A percentile compares a stretch with the other conserved stretches of the same genome.
Conservation (phyloP, 2,888 invertebrate genomes). For the Drepana falcataria region DNA sequence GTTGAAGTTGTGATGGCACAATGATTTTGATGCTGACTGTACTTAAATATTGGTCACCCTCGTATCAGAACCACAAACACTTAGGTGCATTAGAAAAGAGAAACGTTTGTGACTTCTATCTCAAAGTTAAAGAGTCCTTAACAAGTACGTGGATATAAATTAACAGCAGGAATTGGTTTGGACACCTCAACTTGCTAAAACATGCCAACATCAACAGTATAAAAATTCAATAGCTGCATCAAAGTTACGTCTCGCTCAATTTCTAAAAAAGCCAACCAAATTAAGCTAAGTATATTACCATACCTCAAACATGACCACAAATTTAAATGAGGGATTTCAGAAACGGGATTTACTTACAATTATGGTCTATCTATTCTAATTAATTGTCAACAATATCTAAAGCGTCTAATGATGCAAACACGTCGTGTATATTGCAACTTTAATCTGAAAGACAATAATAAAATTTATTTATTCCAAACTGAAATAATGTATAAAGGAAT, state of each 20-base stretch:
- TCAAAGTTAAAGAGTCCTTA: background rate
- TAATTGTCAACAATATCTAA: constrained; percentile 46
- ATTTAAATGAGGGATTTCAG: constrained; percentile 6
- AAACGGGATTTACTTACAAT: constrained; percentile 27
- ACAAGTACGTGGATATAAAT: background rate
- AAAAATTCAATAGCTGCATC: constrained; percentile 21
- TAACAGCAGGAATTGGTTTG: background rate
- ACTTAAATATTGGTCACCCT: background rate
- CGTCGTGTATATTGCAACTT: constrained; percentile 18
- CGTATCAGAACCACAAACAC: background rate
- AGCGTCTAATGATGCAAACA: constrained; percentile 40
- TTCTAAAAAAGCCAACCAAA: constrained; percentile 5
- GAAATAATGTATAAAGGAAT: constrained; percentile 38
- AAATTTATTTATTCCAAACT: constrained; percentile 15
- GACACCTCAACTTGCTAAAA: background rate
- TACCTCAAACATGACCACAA: constrained; percentile 11
- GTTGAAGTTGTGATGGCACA: background rate
- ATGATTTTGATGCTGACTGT: background rate
- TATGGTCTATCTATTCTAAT: constrained; percentile 40
- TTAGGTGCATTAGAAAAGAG: background rate
- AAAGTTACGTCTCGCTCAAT: constrained; percentile 11
- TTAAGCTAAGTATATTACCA: constrained; percentile 3
- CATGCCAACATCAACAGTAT: constrained; percentile 5
- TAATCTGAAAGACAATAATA: constrained; percentile 15
- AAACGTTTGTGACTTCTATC: background rate